Evolutionary conservation across 2,888 invertebrate species (phyloP).

Genomic region (Drosophila flavopinicola): DNA sequence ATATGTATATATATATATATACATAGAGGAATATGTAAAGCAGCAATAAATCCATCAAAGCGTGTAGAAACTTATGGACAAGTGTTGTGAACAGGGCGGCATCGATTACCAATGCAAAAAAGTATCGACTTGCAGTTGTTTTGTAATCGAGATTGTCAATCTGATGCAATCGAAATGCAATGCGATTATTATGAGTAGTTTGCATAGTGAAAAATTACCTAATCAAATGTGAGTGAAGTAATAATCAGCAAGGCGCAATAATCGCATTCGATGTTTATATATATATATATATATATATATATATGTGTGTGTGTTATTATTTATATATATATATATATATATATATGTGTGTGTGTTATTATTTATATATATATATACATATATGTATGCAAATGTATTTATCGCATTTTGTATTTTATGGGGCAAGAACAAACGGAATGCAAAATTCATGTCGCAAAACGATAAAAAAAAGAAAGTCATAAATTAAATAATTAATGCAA

Average conservation of each 20-base stretch:
- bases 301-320: conserved; percentile 3
- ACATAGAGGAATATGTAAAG: background rate
- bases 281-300: conserved; percentile 16
- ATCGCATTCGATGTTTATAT: too few species aligned
- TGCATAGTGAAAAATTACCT: conserved; percentile 29
- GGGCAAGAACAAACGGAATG: conserved; percentile 34
- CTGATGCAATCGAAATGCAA: conserved; percentile 15
- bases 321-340: conserved; percentile 19
- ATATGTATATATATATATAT: background rate
- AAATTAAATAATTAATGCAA: conserved; percentile 77
- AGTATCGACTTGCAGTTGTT: conserved; percentile 17
- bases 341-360: conserved; percentile 4
- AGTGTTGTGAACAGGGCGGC: conserved; percentile 18
- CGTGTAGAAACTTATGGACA: conserved; percentile 1
- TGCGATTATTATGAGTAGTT: conserved; percentile 7
- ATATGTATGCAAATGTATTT: conserved; percentile 11
- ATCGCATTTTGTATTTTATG: conserved; percentile 33
- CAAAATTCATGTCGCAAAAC: conserved; percentile 58
- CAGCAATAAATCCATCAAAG: conserved; percentile 33
- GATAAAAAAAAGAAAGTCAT: conserved; percentile 68
- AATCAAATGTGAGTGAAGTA: conserved; percentile 41
- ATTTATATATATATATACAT: background rate
- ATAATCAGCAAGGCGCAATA: conserved; percentile 26
- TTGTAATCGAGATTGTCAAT: conserved; percentile 34
- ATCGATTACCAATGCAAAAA: conserved; percentile 35